Base-by-base conservation (phyloP, 92 coral and sea anemone genomes). In the Virgularia gustaviana region DNA sequence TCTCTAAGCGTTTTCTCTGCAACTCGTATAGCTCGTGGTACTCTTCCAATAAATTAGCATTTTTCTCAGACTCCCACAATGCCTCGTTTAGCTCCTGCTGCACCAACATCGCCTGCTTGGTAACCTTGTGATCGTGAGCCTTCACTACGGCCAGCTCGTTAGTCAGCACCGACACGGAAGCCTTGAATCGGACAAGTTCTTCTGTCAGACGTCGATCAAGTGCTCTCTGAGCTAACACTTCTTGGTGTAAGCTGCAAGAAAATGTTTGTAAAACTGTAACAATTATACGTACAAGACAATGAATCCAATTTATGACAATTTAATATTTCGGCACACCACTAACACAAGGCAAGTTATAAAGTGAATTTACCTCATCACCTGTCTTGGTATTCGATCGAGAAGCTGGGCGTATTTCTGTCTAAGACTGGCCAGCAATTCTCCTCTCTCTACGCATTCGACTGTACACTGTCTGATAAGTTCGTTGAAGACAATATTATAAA, bases 391-490 rank as follows among this genome's bases (percentile, higher is more conserved):
- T 56, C 90, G 86, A 62, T 94, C 99, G 24, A 94, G 88, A 13
- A 94, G 79, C 49, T 78, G 80, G 47, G 85, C 95, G 63, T 94
- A 94, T 57, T 91, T 85, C 72, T 87, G 89, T 41, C 99, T 84
- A 7, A 94, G 79, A 76, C 83, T 81, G 25, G 94, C 96, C 47
- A 94, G 78, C 24, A 94, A 72, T 58, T 89, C 99, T 32, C 99
- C 98, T 80, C 99, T 94, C 79, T 92, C 98, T 2, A 94, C 85
- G 64, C 98, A 92, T 42, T 92, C 98, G 16, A 92, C 66, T 2
- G 98, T 92, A 24, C 88, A 95, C 89, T 94, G 99, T 45, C 99
- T 85, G 39, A 94, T 89, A n/a, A 94, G 85, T 58, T 94, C 99
- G 59, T 94, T 94, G 67, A 94, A 94, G 6, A 88, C 87, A 54